phyloP scores from a whole-genome alignment of 2,888 invertebrate species.

The Troides aeacus region DNA sequence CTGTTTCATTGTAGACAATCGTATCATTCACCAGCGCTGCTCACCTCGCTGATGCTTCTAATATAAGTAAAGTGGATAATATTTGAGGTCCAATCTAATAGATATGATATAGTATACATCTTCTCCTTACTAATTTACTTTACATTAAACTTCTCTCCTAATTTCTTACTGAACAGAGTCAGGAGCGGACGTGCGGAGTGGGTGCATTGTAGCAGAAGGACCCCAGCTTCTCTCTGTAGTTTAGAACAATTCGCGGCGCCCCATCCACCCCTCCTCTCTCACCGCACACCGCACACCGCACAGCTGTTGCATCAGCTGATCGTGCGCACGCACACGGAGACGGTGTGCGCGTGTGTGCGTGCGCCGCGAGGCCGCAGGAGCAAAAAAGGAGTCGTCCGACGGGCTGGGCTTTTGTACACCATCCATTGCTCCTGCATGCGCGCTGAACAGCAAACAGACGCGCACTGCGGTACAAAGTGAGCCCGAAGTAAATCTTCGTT shows the following conservation, averaged over 20 bases:
- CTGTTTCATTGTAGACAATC: too few species aligned
- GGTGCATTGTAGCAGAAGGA: constrained; percentile 1
- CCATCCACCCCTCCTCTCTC: neutral
- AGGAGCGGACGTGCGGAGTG: constrained; percentile 1
- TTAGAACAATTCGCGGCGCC: constrained; percentile 45
- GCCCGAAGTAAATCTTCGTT: too few species aligned
- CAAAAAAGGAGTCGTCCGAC: constrained; percentile 66
- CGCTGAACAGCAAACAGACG: too few species aligned
- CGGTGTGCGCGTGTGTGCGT: constrained; percentile 37
- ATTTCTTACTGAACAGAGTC: too few species aligned
- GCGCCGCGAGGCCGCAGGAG: constrained; percentile 43
- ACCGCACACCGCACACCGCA: constrained; percentile 38
- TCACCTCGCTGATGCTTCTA: too few species aligned
- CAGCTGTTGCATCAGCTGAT: constrained; percentile 71
- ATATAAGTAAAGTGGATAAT: too few species aligned
- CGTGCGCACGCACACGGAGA: constrained; percentile 41
- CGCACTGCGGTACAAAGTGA: too few species aligned
- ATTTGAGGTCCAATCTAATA: too few species aligned
- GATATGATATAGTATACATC: too few species aligned
- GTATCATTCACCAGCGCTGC: too few species aligned
- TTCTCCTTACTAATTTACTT: too few species aligned
- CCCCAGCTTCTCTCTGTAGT: constrained; percentile 10
- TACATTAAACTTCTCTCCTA: too few species aligned
- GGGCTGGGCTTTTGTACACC: constrained; percentile 59
- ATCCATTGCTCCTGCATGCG: constrained; percentile 40